phyloP scores from a whole-genome alignment of 2,888 invertebrate species.

The Drosophila kanekoi region DNA sequence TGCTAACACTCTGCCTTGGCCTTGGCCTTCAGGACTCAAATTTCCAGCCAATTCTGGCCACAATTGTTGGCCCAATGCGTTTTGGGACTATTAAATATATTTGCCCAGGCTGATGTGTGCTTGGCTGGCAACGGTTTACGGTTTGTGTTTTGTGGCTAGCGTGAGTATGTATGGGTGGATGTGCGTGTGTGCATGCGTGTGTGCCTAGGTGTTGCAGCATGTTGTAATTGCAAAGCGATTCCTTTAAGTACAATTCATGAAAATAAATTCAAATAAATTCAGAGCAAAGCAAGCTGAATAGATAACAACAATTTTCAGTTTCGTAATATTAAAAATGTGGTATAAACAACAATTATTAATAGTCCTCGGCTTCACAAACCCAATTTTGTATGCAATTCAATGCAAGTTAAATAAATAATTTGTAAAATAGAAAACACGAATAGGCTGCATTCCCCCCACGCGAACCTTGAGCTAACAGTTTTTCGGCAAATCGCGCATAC shows the following conservation, averaged over 20 bases:
- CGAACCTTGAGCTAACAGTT: neutral
- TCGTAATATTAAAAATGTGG: no score
- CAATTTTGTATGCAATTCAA: neutral
- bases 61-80: slow-evolving; percentile 21
- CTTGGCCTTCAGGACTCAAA: slow-evolving; percentile 1
- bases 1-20: slow-evolving; percentile 2
- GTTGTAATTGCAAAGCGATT: neutral
- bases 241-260: neutral
- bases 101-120: slow-evolving; percentile 1
- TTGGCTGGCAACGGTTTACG: neutral
- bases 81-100: slow-evolving; percentile 10
- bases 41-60: slow-evolving; percentile 9
- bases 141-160: neutral
- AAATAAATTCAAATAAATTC: neutral
- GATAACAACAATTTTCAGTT: no score
- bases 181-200: neutral
- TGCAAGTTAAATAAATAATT: neutral
- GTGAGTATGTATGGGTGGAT: neutral
- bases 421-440: neutral
- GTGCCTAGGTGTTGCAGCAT: no score
- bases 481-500: slow-evolving; percentile 13
- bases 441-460: no score
- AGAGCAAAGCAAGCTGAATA: no score
- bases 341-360: no score
- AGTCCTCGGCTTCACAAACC: no score